A percentile compares a stretch with the other conserved stretches of the same genome.
These are phyloP conservation scores for Plumapathes pennacea DNA, from an alignment of 92 coral and sea anemone genomes.

Conservation along the genomic window DNA sequence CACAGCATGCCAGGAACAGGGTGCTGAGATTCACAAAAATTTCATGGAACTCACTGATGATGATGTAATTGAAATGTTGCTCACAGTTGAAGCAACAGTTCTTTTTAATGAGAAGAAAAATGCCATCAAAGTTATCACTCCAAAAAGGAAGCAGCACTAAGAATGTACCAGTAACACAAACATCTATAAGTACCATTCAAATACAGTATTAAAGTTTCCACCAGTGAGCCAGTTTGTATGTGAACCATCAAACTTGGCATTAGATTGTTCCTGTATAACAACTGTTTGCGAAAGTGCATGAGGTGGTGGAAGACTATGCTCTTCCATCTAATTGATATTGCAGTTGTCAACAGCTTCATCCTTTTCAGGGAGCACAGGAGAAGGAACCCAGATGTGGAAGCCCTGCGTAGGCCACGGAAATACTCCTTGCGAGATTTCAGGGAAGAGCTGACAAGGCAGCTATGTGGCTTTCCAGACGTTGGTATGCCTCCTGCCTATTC, in stretches of 20 bases:
- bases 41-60: slow-evolving; percentile 26
- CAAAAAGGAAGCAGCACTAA: slow-evolving; percentile 25
- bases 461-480: slow-evolving; percentile 25
- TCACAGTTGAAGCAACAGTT: slow-evolving; percentile 34
- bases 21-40: slow-evolving; percentile 25
- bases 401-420: background rate
- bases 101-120: slow-evolving; percentile 28
- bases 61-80: slow-evolving; percentile 28
- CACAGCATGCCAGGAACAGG: slow-evolving; percentile 25
- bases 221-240: no score
- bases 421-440: slow-evolving; percentile 14
- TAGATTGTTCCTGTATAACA: no score
- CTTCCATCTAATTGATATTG: slow-evolving; percentile 40
- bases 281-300: slow-evolving; percentile 18
- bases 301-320: slow-evolving; percentile 47
- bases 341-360: slow-evolving; percentile 20
- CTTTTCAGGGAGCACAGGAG: slow-evolving; percentile 20
- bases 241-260: no score
- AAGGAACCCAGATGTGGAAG: background rate
- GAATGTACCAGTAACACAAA: no score
- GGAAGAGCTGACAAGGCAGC: slow-evolving; percentile 36
- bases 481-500: slow-evolving; percentile 24
- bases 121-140: slow-evolving; percentile 21
- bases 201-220: no score
- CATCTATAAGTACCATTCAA: no score